Conservation (phyloP, 2,113 vertebrate species). For the Scytalopus superciliaris region DNA sequence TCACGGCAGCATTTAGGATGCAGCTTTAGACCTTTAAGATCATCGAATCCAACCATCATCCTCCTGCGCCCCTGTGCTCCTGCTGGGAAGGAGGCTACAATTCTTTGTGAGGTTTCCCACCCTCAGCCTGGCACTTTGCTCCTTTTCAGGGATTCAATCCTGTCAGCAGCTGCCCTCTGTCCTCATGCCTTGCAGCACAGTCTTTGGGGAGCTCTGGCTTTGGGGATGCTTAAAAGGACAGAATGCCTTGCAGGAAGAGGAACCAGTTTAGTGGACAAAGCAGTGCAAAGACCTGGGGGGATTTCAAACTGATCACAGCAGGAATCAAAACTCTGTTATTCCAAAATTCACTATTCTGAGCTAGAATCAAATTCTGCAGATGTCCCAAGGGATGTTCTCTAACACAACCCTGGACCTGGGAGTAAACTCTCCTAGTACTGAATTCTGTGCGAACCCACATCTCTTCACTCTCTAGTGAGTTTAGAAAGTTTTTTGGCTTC, state of each 20-base stretch:
- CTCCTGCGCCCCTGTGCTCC: background rate
- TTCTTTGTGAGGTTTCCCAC: background rate
- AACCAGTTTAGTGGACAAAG: background rate
- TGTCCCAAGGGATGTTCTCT: background rate
- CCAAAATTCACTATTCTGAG: background rate
- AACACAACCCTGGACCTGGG: background rate
- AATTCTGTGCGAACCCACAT: background rate
- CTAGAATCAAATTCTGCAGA: background rate
- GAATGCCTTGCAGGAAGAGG: fast-evolving
- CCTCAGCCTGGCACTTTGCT: background rate
- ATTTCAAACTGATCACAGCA: background rate
- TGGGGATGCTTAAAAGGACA: background rate
- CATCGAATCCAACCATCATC: fast-evolving
- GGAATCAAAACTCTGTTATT: background rate
- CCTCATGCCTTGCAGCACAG: fast-evolving
- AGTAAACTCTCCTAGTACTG: background rate
- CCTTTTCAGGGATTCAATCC: fast-evolving
- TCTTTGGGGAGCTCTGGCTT: background rate
- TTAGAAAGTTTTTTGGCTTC: background rate
- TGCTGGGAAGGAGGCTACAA: background rate
- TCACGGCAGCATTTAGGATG: background rate
- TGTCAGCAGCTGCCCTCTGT: background rate
- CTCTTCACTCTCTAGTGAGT: background rate
- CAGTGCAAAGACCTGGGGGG: background rate
- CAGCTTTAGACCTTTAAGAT: background rate